These are phyloP conservation scores for Phalacrocorax carbo DNA, from an alignment of 2,113 vertebrate species.

Conservation along the genomic window DNA sequence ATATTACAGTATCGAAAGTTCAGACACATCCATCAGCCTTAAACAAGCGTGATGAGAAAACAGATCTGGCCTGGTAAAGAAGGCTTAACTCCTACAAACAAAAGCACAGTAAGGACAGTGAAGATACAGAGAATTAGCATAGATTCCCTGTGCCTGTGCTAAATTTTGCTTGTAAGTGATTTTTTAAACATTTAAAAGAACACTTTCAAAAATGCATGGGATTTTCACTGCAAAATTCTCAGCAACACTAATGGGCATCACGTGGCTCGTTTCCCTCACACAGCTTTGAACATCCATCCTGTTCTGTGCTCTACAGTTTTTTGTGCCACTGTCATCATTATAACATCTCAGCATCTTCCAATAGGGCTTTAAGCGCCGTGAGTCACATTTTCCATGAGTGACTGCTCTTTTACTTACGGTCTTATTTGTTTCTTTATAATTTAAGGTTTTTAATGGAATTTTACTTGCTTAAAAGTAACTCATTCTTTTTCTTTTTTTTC, in stretches of 20 bases:
- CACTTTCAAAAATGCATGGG: neutral
- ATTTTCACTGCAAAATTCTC: neutral
- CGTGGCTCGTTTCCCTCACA: neutral
- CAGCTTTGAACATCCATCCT: neutral
- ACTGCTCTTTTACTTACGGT: neutral
- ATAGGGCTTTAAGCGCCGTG: neutral
- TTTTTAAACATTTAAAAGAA: conserved; percentile 11
- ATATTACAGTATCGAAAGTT: neutral
- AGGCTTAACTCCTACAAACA: neutral
- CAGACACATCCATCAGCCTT: neutral
- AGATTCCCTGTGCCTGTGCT: neutral
- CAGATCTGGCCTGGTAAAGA: neutral
- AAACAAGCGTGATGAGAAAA: neutral
- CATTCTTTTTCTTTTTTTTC: accelerated
- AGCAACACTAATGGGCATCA: neutral
- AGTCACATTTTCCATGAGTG: neutral
- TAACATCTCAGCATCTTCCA: neutral
- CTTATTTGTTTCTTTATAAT: neutral
- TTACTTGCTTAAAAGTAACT: neutral
- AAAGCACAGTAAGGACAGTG: neutral
- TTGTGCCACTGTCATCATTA: neutral
- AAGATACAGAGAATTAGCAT: neutral
- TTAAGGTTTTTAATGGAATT: neutral
- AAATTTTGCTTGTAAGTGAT: conserved; percentile 1
- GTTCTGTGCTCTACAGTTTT: neutral